Percentiles rank a stretch among this genome's conserved stretches.
phyloP scores from a whole-genome alignment of 37 sponge, comb jelly and placozoan species.

The Agelas oroides region DNA sequence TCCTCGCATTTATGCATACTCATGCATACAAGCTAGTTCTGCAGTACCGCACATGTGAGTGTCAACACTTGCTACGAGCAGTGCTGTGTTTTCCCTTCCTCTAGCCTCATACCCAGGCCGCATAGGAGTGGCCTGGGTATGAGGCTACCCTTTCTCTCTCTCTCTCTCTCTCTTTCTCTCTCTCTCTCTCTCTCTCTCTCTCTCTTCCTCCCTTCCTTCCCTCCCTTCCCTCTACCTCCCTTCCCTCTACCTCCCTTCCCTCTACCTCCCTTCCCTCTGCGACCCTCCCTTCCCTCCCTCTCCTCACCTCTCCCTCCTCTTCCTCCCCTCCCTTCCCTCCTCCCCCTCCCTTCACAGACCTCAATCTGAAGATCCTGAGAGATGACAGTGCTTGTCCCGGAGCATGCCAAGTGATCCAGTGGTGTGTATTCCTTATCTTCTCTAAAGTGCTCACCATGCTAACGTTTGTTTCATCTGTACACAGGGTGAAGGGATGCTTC shows the following conservation, averaged over 20 bases:
- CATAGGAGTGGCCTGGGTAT: too few relatives aligned
- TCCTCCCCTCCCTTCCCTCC: background rate
- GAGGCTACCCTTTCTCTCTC: too few relatives aligned
- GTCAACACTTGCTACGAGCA: background rate
- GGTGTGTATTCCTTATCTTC: background rate
- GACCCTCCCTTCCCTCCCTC: too few relatives aligned
- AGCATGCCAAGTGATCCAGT: constrained; percentile 83
- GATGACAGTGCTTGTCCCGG: constrained; percentile 95
- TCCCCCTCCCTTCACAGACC: constrained; percentile 22
- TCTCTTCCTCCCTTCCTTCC: background rate
- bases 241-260: too few relatives aligned
- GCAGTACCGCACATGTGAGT: background rate
- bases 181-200: constrained; percentile 41
- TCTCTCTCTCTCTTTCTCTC: constrained; percentile 37
- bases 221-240: too few relatives aligned
- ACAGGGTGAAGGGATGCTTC: constrained; percentile 93
- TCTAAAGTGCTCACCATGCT: background rate
- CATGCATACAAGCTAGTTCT: too few relatives aligned
- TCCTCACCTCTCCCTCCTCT: background rate
- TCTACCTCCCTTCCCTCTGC: too few relatives aligned
- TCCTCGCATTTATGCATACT: too few relatives aligned
- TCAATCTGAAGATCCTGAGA: constrained; percentile 90
- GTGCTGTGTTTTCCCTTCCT: too few relatives aligned
- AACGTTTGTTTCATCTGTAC: background rate
- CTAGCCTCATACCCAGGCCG: too few relatives aligned